Percentiles rank a stretch among this genome's conserved stretches.
phyloP scores from a whole-genome alignment of 2,888 invertebrate genomes.

The Eurytoma californica region DNA sequence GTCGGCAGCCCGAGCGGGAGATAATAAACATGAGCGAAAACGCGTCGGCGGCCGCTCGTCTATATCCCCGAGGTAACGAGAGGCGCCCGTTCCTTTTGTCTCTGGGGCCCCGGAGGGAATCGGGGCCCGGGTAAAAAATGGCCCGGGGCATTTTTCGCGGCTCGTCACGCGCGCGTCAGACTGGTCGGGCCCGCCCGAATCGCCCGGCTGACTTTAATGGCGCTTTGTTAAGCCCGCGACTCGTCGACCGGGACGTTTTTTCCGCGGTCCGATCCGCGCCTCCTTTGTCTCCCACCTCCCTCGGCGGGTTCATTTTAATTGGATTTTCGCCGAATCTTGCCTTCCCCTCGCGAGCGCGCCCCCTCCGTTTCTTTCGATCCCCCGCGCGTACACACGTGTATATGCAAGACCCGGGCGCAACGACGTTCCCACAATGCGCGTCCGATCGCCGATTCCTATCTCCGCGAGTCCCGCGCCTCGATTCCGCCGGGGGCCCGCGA shows the following conservation, averaged over 20 bases:
- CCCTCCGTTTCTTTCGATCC: slow-evolving; percentile 8
- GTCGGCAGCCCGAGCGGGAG: too few relatives aligned
- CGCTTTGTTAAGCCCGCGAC: slow-evolving; percentile 67
- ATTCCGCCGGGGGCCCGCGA: not conserved
- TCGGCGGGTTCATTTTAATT: slow-evolving; percentile 73
- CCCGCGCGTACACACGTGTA: not conserved
- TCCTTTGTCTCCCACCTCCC: slow-evolving; percentile 53
- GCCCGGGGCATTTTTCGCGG: slow-evolving; percentile 33
- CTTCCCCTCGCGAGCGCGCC: slow-evolving; percentile 53
- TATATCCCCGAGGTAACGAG: not conserved
- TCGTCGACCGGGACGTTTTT: not conserved
- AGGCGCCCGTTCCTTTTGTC: not conserved
- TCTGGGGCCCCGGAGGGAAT: not conserved
- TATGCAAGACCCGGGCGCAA: not conserved
- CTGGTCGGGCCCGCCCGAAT: slow-evolving; percentile 41
- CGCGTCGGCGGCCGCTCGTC: not conserved
- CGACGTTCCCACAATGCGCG: not conserved
- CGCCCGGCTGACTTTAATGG: slow-evolving; percentile 66
- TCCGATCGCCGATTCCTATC: not conserved
- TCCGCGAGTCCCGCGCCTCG: not conserved
- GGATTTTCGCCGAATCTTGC: slow-evolving; percentile 73
- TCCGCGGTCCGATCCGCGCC: slow-evolving; percentile 36
- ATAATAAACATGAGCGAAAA: too few relatives aligned
- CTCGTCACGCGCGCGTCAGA: slow-evolving; percentile 54
- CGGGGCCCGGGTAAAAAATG: not conserved